These are phyloP conservation scores for Parthenolecanium corni DNA, from an alignment of 2,888 invertebrate species.

Conservation along the genomic window DNA sequence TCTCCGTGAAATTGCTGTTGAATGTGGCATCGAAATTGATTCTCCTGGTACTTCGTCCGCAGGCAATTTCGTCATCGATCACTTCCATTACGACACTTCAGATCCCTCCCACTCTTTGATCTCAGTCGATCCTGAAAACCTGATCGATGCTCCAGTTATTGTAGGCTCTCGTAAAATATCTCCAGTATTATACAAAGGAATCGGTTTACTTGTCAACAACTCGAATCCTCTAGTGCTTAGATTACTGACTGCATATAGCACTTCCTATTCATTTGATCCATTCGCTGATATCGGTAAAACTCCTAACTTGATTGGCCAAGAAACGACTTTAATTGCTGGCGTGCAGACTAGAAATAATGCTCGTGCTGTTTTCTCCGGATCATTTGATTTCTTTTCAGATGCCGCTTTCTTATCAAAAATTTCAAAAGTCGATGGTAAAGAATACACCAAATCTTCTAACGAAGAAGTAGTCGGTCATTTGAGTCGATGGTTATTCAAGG, in stretches of 20 bases:
- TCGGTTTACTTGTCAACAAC: conserved; percentile 81
- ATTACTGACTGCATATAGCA: conserved; percentile 79
- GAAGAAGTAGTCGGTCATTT: conserved; percentile 67
- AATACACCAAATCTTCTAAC: conserved; percentile 69
- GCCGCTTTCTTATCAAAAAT: conserved; percentile 78
- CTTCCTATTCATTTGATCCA: conserved; percentile 91
- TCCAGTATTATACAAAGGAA: conserved; percentile 78
- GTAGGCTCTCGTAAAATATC: conserved; percentile 57
- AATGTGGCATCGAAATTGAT: conserved; percentile 95
- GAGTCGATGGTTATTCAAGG: conserved; percentile 89
- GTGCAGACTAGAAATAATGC: conserved; percentile 98
- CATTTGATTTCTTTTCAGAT: conserved; percentile 93
- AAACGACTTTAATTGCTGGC: conserved; percentile 84
- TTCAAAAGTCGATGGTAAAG: conserved; percentile 57
- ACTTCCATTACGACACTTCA: conserved; percentile 81
- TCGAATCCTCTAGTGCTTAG: conserved; percentile 87
- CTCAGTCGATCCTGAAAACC: conserved; percentile 68
- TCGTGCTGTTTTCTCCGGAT: conserved; percentile 90
- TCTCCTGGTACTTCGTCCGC: conserved; percentile 87
- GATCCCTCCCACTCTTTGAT: conserved; percentile 91
- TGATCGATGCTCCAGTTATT: conserved; percentile 78
- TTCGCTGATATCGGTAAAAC: conserved; percentile 65
- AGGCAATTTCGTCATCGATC: conserved; percentile 75
- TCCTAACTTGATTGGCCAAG: conserved; percentile 58
- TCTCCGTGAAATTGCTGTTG: conserved; percentile 86